These are phyloP conservation scores for Bryconaethiops microstoma DNA, from an alignment of 2,797 vertebrate species.

Conservation along the genomic window DNA sequence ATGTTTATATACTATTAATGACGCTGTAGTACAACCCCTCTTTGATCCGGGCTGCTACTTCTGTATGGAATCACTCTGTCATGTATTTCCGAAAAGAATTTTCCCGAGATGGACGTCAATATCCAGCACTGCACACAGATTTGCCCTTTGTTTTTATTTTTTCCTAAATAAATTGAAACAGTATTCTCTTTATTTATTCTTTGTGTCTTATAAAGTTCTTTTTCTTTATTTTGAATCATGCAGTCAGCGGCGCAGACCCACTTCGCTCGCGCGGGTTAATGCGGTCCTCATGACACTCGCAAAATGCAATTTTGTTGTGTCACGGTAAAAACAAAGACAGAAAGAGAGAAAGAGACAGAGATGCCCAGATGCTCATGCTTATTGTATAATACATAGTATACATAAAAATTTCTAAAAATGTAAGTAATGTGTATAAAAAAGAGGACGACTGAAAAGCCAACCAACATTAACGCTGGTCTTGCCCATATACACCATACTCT, in stretches of 20 bases:
- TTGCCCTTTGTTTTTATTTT: not conserved
- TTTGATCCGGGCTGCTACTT: conserved; percentile 30
- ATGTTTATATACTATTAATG: conserved; percentile 45
- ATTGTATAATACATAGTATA: not conserved
- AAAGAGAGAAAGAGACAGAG: not conserved
- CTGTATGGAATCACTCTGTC: conserved; percentile 19
- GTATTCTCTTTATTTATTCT: not conserved
- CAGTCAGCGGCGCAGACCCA: not conserved
- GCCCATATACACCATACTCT: too few species aligned
- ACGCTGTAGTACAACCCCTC: conserved; percentile 10
- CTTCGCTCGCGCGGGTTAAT: not conserved
- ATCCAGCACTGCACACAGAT: not conserved
- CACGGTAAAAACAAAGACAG: not conserved
- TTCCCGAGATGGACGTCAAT: not conserved
- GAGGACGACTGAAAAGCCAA: not conserved
- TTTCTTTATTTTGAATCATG: not conserved
- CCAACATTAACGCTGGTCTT: too few species aligned
- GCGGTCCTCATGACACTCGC: conserved; percentile 1
- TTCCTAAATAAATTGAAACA: not conserved
- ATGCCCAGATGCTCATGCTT: not conserved
- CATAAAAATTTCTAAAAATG: too few species aligned
- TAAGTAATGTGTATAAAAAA: too few species aligned
- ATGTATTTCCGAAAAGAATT: conserved; percentile 26
- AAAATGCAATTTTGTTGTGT: conserved; percentile 16
- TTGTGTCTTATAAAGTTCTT: not conserved